phyloP scores from a whole-genome alignment of 2,113 vertebrate species.

The Corythornis vintsioides region DNA sequence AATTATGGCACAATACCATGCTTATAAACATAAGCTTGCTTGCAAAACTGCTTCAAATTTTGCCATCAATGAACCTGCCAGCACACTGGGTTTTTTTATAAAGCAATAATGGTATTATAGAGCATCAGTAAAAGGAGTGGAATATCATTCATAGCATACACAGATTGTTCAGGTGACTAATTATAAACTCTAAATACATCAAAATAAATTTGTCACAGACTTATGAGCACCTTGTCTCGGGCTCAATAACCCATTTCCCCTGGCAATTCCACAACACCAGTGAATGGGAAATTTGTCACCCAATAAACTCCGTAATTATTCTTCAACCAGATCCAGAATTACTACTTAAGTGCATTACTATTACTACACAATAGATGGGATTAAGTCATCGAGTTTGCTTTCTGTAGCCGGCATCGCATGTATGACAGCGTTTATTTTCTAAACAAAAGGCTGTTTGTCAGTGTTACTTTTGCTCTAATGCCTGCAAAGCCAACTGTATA shows the following conservation, averaged over 20 bases:
- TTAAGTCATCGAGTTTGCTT: conserved; percentile 53
- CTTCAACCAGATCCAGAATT: conserved; percentile 8
- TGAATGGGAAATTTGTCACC: conserved; percentile 5
- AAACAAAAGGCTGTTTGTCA: conserved; percentile 61
- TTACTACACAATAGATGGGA: conserved; percentile 31
- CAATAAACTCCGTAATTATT: conserved; percentile 25
- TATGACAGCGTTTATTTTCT: conserved; percentile 50
- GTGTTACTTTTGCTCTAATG: conserved; percentile 39
- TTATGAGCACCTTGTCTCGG: neutral
- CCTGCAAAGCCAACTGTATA: neutral
- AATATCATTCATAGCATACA: neutral
- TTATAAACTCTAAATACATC: neutral
- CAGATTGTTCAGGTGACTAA: neutral
- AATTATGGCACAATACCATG: neutral
- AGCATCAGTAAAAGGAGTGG: neutral
- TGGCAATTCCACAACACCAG: neutral
- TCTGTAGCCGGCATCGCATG: neutral
- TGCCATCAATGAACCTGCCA: neutral
- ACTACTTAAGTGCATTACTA: conserved; percentile 28
- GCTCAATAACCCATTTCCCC: neutral
- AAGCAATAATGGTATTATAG: neutral
- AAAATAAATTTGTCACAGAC: conserved; percentile 25
- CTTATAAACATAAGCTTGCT: neutral
- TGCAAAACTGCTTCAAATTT: neutral
- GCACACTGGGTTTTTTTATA: neutral